Base-by-base conservation (phyloP, 2,113 vertebrate genomes). In the Nibea coibor region DNA sequence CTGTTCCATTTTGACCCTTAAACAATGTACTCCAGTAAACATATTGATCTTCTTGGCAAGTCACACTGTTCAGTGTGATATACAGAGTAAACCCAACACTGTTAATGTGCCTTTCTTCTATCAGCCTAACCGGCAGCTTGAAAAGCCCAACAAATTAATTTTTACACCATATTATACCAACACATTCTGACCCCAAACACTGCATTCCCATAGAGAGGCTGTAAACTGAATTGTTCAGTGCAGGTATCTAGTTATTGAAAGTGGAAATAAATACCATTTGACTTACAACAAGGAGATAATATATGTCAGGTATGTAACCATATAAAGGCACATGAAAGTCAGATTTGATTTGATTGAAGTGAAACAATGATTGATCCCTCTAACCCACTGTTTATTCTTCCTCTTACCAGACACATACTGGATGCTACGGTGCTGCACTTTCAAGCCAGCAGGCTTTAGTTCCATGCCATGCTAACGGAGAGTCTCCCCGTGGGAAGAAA, bases 401-500 rank as follows among this genome's bases (percentile, higher is more conserved):
- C 19, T 43, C 31, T 47, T 53, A 56, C 76, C 58, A 69, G 73
- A 20, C 35, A 64, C 64, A 75, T 50, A 72, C 68, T 82, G 62
- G 76, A 89, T 80, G 57, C 66, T 62, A 26, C 2, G 53, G 72
- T 15, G 63, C 51, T 82, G 62, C 48, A 31, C 24, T 77, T 76
- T 82, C 47, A 74, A 78, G 56, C 63, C 83, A 58, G 74, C 74
- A 82, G 87, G 69, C 35, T 81, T 81, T 65, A 65, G 51, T 72
- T 68, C 78, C 72, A 79, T 89, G 89, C 83, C 87, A 89, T 72
- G 90, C 88, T 87, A 82, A 81, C 15, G 70, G 80, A 82, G 76
- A 31, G 78, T 91, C 88, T 92, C 91, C 35, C 83, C 75, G 88
- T 90, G 90, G 86, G 92, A 93, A 88, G 91, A 93, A 91, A 71